A percentile compares a stretch with the other conserved stretches of the same genome.
phyloP scores from a whole-genome alignment of 1,140 invertebrate genomes.

The Ganaspis sp. region DNA sequence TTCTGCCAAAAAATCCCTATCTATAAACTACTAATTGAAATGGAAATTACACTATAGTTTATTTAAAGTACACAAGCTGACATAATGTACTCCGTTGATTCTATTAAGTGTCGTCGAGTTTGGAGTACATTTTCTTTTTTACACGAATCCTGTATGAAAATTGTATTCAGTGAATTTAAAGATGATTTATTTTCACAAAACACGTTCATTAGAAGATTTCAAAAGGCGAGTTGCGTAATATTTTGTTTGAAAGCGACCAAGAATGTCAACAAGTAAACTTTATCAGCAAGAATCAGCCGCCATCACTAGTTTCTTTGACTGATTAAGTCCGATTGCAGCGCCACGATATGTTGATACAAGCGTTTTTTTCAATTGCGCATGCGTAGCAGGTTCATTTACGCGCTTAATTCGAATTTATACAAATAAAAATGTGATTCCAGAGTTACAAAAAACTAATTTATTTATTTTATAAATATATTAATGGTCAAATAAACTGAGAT shows the following conservation, averaged over 20 bases:
- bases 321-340: background rate
- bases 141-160: constrained; percentile 58
- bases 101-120: constrained; percentile 32
- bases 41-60: background rate
- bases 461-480: too few relatives aligned
- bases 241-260: constrained; percentile 23
- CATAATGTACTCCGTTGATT: constrained; percentile 46
- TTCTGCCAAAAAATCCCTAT: constrained; percentile 33
- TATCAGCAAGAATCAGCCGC: constrained; percentile 53
- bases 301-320: constrained; percentile 54
- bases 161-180: constrained; percentile 36
- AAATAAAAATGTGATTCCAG: too few relatives aligned
- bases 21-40: constrained; percentile 35
- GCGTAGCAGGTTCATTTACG: too few relatives aligned
- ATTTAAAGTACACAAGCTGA: constrained; percentile 39
- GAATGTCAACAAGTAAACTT: constrained; percentile 64
- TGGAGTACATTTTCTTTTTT: constrained; percentile 39
- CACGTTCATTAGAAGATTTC: constrained; percentile 7
- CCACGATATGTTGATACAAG: background rate
- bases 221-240: constrained; percentile 18
- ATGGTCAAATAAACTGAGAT: too few relatives aligned
- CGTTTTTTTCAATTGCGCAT: background rate
- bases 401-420: too few relatives aligned
- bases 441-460: too few relatives aligned
- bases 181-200: constrained; percentile 23